A percentile compares a stretch with the other conserved stretches of the same genome.
These are phyloP conservation scores for Cephalotes varians DNA, from an alignment of 2,888 invertebrate genomes.

Conservation along the genomic window DNA sequence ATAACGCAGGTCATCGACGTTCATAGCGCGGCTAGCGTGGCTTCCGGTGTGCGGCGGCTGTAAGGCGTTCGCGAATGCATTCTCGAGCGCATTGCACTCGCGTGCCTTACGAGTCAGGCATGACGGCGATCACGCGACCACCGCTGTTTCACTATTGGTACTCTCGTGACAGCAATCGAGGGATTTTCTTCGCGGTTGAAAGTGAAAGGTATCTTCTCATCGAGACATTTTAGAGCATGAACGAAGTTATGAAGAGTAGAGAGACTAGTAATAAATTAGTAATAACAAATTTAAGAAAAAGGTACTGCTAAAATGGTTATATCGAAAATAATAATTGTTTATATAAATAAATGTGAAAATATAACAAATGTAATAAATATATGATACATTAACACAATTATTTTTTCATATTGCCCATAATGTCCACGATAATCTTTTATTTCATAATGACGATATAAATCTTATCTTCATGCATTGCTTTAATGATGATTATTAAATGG, in stretches of 20 bases:
- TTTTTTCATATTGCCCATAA: neutral
- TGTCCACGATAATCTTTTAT: neutral
- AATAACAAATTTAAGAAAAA: neutral
- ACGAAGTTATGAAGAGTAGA: neutral
- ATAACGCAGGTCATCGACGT: conserved; percentile 49
- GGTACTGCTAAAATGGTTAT: neutral
- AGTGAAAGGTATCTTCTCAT: conserved; percentile 46
- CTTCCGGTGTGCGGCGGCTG: conserved; percentile 48
- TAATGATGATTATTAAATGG: neutral
- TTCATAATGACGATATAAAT: neutral
- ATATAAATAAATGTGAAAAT: neutral
- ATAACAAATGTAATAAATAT: neutral
- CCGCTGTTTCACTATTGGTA: conserved; percentile 51
- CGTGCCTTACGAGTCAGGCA: conserved; percentile 55
- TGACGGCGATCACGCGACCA: conserved; percentile 51
- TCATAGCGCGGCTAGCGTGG: conserved; percentile 50
- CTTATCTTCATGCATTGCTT: neutral
- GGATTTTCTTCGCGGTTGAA: conserved; percentile 29
- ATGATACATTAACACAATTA: neutral
- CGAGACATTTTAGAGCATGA: neutral
- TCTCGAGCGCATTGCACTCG: conserved; percentile 51
- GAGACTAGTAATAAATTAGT: neutral
- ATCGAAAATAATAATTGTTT: neutral
- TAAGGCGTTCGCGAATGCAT: conserved; percentile 53
- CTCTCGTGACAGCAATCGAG: conserved; percentile 40